phyloP scores from a whole-genome alignment of 2,888 invertebrate genomes.

The Lampropteryx suffumata region DNA sequence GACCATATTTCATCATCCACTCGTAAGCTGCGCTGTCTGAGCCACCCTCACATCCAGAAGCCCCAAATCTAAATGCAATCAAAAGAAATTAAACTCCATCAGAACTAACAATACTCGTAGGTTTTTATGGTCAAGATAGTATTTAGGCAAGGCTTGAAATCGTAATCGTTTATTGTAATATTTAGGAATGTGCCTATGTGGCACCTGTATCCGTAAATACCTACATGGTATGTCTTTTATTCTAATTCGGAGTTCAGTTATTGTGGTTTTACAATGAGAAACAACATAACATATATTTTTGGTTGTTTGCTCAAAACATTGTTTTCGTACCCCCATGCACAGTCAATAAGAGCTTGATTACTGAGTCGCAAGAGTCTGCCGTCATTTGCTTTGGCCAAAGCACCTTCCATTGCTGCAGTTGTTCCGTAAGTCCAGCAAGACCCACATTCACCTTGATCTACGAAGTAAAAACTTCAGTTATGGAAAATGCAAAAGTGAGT shows the following conservation, averaged over 20 bases:
- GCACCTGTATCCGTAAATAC: too few relatives aligned
- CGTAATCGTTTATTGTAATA: too few relatives aligned
- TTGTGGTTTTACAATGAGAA: too few relatives aligned
- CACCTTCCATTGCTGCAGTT: constrained; percentile 62
- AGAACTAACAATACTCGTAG: too few relatives aligned
- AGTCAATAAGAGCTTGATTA: constrained; percentile 67
- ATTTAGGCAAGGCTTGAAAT: too few relatives aligned
- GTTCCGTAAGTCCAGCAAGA: constrained; percentile 66
- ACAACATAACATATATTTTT: too few relatives aligned
- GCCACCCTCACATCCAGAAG: constrained; percentile 95
- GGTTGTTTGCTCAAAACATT: background rate
- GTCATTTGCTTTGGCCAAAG: constrained; percentile 57
- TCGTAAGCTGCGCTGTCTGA: constrained; percentile 93
- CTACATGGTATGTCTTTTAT: too few relatives aligned
- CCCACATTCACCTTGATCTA: constrained; percentile 63
- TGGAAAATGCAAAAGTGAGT: too few relatives aligned
- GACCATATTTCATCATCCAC: constrained; percentile 91
- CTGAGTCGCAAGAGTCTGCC: constrained; percentile 58
- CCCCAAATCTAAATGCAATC: constrained; percentile 81
- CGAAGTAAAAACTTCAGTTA: background rate
- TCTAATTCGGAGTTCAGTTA: too few relatives aligned
- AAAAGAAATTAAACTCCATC: background rate
- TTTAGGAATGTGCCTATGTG: too few relatives aligned
- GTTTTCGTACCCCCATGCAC: constrained; percentile 59
- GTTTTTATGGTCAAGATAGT: too few relatives aligned